These are phyloP conservation scores for Puntigrus tetrazona DNA, from an alignment of 2,113 vertebrate species.

Conservation along the genomic window DNA sequence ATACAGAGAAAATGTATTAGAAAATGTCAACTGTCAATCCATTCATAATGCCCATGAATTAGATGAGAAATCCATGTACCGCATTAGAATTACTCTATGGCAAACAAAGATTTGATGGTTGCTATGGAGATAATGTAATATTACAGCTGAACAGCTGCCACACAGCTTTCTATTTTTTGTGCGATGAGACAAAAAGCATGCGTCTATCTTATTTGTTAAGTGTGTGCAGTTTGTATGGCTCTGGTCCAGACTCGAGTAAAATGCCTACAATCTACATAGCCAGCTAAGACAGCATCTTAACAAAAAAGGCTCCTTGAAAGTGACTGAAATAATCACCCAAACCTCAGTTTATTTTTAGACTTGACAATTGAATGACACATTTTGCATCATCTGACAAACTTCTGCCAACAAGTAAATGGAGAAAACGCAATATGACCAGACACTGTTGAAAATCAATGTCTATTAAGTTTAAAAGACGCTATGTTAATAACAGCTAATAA, in stretches of 20 bases:
- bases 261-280: not conserved
- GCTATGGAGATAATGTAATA: conserved; percentile 24
- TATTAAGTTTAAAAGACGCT: not conserved
- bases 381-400: too few species aligned
- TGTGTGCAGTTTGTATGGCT: conserved; percentile 3
- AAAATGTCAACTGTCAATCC: conserved; percentile 53
- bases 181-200: not conserved
- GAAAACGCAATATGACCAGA: not conserved
- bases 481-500: not conserved
- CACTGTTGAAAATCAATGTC: not conserved
- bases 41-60: conserved; percentile 2
- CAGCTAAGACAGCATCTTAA: not conserved
- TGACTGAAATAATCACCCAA: not conserved
- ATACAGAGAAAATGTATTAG: not conserved
- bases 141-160: not conserved
- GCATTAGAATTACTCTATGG: not conserved
- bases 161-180: not conserved
- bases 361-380: too few species aligned
- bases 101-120: conserved; percentile 23
- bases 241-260: not conserved
- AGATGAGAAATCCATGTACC: not conserved
- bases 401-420: not conserved
- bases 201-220: not conserved
- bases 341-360: too few species aligned
- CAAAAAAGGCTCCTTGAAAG: not conserved